Conservation (phyloP, 2,888 invertebrate species). For the Pristionchus arcanus region DNA sequence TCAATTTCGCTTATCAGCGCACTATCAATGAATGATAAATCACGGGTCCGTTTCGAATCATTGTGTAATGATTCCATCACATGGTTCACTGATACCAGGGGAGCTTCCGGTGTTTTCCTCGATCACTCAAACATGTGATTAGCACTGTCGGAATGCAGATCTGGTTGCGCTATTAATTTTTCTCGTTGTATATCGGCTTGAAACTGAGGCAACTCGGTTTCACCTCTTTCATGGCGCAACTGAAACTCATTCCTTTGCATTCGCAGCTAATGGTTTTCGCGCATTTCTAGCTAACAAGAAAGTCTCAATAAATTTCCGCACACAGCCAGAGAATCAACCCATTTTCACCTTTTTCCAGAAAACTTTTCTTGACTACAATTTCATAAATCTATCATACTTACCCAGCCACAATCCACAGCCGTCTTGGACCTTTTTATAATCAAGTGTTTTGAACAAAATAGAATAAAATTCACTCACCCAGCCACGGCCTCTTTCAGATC, state of each 20-base stretch:
- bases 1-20: constrained; percentile 60
- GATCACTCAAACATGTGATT: neutral
- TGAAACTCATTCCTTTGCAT: neutral
- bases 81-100: neutral
- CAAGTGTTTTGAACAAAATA: no score
- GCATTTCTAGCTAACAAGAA: no score
- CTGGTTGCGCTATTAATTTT: no score
- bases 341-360: no score
- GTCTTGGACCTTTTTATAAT: no score
- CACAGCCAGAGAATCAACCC: no score
- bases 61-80: neutral
- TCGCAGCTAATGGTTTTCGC: neutral
- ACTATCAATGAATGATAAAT: neutral
- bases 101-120: neutral
- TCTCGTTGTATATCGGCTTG: no score
- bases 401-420: no score
- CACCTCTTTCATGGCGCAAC: neutral
- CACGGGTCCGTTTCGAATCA: neutral
- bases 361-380: no score
- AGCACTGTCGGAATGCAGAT: no score
- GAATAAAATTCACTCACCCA: constrained; percentile 26
- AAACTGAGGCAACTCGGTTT: neutral
- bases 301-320: no score
- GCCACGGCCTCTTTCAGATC: neutral
- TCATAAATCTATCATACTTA: no score